Base-by-base conservation (phyloP, 2,113 vertebrate genomes). In the Platycercus adscitus region DNA sequence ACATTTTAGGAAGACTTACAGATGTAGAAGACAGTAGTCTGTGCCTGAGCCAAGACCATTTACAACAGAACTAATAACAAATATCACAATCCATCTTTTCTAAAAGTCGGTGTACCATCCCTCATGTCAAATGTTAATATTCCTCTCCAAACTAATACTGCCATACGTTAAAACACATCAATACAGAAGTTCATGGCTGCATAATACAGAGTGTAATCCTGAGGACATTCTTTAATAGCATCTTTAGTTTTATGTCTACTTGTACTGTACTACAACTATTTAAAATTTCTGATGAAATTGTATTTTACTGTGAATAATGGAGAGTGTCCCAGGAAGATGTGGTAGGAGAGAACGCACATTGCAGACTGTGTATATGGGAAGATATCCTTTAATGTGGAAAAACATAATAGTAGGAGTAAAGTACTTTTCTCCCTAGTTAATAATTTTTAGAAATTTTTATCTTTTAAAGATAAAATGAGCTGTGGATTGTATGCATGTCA, bases 151-250 rank as follows among this genome's bases (percentile, higher is more conserved):
- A 93, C 86, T 96, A 96, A 95, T 95, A 95, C 91, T 96, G 81
- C 87, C 91, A 89, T 87, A 89, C 69, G 81, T 97, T 97, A 97
- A 97, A 96, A 92, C 31, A 81, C 43, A 79, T 94, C 95, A 97
- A 88, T 94, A 61, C 10, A 71, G n/a, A 83, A 89, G 64, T 90
- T 96, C 72, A 90, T 93, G 61, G 89, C 73, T 96, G 43, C 39
- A 94, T 96, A 97, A 97, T 93, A 53, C 10, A 91, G 44, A 44
- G 12, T 96, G 58, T 82, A 97, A 95, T 96, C 85, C 75, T 75
- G 75, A 91, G 64, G 85, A 94, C n/a, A 96, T 80, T 73, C 37
- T 87, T 89, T 88, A 96, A 94, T 55, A 63, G 19, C 61, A 95
- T 94, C 82, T 88, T 94, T 77, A 37, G 44, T 68, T 95, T 86